These are phyloP conservation scores for human (Homo sapiens) DNA, from an alignment of 2,113 vertebrate genomes.

Conservation along the genomic window DNA sequence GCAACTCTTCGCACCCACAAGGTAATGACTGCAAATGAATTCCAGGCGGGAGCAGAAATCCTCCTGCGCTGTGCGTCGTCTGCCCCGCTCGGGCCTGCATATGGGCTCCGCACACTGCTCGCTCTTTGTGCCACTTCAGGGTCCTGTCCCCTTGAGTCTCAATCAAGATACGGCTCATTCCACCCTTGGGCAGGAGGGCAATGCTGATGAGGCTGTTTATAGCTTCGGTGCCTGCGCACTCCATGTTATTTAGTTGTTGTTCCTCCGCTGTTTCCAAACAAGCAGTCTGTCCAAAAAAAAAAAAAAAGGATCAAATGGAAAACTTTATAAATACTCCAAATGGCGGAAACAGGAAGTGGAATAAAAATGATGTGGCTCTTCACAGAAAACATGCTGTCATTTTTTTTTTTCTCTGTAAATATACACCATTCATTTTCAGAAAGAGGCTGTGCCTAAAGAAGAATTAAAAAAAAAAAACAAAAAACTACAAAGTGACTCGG, in stretches of 20 bases:
- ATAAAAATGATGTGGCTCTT: conserved; percentile 65
- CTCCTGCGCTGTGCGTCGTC: accelerated
- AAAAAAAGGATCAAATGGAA: conserved; percentile 60
- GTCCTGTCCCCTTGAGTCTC: not conserved
- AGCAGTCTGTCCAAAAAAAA: conserved; percentile 41
- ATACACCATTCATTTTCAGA: conserved; percentile 40
- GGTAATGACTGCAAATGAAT: not conserved
- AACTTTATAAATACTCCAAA: conserved; percentile 72
- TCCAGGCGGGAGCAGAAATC: not conserved
- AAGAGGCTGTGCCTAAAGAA: not conserved
- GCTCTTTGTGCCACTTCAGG: accelerated
- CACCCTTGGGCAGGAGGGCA: accelerated
- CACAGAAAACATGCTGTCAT: conserved; percentile 59
- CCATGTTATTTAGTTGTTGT: not conserved
- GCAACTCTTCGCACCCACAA: not conserved
- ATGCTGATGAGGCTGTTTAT: not conserved
- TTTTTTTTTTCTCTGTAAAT: conserved; percentile 53
- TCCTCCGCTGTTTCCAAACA: conserved; percentile 24
- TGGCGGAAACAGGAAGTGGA: conserved; percentile 73
- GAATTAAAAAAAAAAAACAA: not conserved
- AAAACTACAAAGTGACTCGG: not conserved
- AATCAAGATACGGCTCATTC: accelerated
- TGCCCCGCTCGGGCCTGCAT: not conserved
- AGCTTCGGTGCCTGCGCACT: not conserved
- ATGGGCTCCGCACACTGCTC: accelerated